phyloP scores from a whole-genome alignment of 2,797 vertebrate species.

The Limnodromus scolopaceus region DNA sequence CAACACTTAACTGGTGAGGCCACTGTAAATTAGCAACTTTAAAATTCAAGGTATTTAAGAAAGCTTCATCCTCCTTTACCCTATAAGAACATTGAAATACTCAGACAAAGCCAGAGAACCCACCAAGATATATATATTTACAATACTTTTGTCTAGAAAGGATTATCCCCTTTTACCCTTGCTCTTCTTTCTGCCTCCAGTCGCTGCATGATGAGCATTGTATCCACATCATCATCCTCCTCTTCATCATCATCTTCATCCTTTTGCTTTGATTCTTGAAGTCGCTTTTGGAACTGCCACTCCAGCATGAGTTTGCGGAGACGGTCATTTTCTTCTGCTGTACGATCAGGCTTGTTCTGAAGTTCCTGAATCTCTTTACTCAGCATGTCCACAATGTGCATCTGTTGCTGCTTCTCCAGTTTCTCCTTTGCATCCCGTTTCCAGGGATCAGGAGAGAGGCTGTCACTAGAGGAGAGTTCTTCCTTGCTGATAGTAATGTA shows the following conservation, averaged over 20 bases:
- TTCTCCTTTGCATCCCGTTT: conserved; percentile 96
- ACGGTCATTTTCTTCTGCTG: conserved; percentile 92
- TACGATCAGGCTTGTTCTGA: conserved; percentile 90
- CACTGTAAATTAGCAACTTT: background rate
- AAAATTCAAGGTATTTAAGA: background rate
- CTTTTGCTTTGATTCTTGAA: conserved; percentile 96
- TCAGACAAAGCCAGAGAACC: background rate
- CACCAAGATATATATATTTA: background rate
- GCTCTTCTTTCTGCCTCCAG: conserved; percentile 97
- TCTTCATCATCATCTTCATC: conserved; percentile 97
- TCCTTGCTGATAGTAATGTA: conserved; percentile 87
- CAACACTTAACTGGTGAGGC: background rate
- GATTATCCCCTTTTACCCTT: conserved; percentile 86
- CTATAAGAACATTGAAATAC: background rate
- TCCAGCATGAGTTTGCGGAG: conserved; percentile 97
- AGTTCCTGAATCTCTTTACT: conserved; percentile 97
- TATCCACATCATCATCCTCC: conserved; percentile 93
- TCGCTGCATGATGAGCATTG: conserved; percentile 95
- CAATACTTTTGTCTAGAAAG: background rate
- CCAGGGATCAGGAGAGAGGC: conserved; percentile 97
- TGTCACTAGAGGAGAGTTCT: conserved; percentile 91
- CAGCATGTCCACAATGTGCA: conserved; percentile 96
- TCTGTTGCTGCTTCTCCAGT: conserved; percentile 97
- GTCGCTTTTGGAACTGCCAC: conserved; percentile 98
- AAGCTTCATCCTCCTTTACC: conserved; percentile 8